Percentiles rank a stretch among this genome's conserved stretches.
Conservation (phyloP, 2,888 invertebrate species). For the Spodoptera littoralis region DNA sequence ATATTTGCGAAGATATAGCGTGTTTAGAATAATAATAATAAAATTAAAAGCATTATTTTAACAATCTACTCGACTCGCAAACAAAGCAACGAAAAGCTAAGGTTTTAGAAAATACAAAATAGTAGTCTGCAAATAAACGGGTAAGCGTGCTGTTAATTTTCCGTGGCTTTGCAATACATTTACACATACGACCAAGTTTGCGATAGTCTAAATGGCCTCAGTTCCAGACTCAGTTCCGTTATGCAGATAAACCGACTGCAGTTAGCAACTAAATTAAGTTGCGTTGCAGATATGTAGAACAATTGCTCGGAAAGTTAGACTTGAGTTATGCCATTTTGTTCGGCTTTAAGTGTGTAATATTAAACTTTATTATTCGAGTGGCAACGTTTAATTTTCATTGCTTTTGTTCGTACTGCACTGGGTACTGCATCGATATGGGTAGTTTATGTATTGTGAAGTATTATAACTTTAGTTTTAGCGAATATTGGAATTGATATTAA, state of each 20-base stretch:
- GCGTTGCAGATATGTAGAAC: slow-evolving; percentile 52
- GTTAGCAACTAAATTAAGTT: slow-evolving; percentile 70
- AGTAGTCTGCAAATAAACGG: slow-evolving; percentile 17
- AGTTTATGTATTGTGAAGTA: background rate
- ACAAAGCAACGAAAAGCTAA: no score
- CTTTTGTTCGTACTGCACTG: slow-evolving; percentile 37
- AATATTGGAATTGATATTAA: background rate
- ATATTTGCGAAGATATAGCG: slow-evolving; percentile 3
- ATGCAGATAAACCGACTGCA: slow-evolving; percentile 69
- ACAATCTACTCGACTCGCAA: no score
- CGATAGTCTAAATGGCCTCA: slow-evolving; percentile 56
- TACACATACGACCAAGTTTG: slow-evolving; percentile 39
- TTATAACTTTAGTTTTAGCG: background rate
- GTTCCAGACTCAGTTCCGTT: slow-evolving; percentile 61
- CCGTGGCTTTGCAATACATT: slow-evolving; percentile 18
- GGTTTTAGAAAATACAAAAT: no score
- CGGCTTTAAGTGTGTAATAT: slow-evolving; percentile 52
- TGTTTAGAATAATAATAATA: slow-evolving; percentile 10
- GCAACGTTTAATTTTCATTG: slow-evolving; percentile 28
- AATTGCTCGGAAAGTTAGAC: slow-evolving; percentile 47
- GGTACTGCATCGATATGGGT: slow-evolving; percentile 10
- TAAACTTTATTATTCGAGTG: slow-evolving; percentile 49
- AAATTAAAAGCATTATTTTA: no score
- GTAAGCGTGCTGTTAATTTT: slow-evolving; percentile 1
- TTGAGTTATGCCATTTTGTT: slow-evolving; percentile 54